Evolutionary conservation across 2,113 vertebrate species (phyloP).

Genomic region (Tragulus kanchil): DNA sequence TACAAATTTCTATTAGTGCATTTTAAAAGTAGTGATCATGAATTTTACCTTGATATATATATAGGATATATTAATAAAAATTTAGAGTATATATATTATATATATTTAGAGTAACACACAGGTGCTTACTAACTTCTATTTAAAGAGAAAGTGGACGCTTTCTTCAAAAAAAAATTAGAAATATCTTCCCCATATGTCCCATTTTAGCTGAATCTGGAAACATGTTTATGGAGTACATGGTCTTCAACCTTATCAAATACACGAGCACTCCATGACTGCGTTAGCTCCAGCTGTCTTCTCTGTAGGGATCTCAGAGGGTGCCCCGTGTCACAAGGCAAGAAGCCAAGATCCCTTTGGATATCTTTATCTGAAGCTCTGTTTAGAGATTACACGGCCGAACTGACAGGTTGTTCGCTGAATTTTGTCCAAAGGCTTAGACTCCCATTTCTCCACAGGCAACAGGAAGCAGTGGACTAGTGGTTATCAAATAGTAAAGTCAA

Average conservation of each 20-base stretch:
- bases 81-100: neutral
- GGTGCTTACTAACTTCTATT: neutral
- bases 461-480: neutral
- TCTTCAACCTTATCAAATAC: neutral
- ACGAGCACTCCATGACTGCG: neutral
- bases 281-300: neutral
- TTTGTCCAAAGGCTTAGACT: neutral
- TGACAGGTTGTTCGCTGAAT: neutral
- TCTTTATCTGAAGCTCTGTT: constrained; percentile 13
- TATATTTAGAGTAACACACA: neutral
- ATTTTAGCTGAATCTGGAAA: neutral
- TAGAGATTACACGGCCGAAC: neutral
- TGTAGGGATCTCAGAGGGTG: neutral
- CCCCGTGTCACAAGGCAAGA: neutral
- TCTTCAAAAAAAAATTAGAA: neutral
- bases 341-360: neutral
- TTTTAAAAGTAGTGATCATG: constrained; percentile 28
- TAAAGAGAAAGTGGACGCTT: constrained; percentile 13
- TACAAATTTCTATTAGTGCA: neutral
- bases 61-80: constrained; percentile 3
- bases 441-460: constrained; percentile 9
- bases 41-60: constrained; percentile 24
- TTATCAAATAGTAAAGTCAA: constrained; percentile 21
- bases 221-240: neutral
- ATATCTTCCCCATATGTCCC: neutral